Evolutionary conservation across 2,888 invertebrate genomes (phyloP), one percentile per base, ranked within the genome.

Genomic region (Invenusta paracnida): DNA sequence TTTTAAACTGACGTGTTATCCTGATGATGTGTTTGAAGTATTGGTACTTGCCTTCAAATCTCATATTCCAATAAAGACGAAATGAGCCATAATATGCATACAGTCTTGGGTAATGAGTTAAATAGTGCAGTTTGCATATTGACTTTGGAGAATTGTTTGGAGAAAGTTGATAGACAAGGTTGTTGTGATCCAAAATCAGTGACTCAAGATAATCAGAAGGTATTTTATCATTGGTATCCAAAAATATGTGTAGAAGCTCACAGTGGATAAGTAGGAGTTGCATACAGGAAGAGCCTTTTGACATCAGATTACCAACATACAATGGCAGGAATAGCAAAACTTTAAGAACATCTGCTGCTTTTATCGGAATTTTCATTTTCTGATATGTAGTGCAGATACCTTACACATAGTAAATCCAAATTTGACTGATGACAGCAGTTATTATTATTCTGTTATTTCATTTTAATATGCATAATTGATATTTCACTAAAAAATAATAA

Each of bases 81-180:
- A 79, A 28, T 79, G 79, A 79, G 25, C 79, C 79, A 28, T 79
- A 79, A 79, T 79, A 79, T 79, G 23, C 23, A 23, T 5, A 79
- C 23, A 79, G 79, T 27, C 23, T 27, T n/a, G 79, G 79, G 29
- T 79, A 79, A 79, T 79, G 79, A 79, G 5, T 27, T 28, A 79
- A 28, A 79, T 79, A 79, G 29, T 79, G 79, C 11, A 79, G 79
- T 79, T 79, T 79, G 79, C 79, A 79, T 79, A 27, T 79, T 27
- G 79, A 23, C 29, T 79, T 79, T 79, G 11, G 79, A 27, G 79
- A 79, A n/a, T n/a, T n/a, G n/a, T n/a, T n/a, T n/a, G n/a, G n/a
- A n/a, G n/a, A n/a, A 79, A 79, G 29, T 27, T 28, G 79, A 79
- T 79, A 79, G 79, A 79, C 29, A 28, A 27, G 29, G 29, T 28